Percentiles rank a stretch among this genome's conserved stretches.
phyloP scores from a whole-genome alignment of 2,113 vertebrate genomes.

The Calyptommatus sinebrachiatus region DNA sequence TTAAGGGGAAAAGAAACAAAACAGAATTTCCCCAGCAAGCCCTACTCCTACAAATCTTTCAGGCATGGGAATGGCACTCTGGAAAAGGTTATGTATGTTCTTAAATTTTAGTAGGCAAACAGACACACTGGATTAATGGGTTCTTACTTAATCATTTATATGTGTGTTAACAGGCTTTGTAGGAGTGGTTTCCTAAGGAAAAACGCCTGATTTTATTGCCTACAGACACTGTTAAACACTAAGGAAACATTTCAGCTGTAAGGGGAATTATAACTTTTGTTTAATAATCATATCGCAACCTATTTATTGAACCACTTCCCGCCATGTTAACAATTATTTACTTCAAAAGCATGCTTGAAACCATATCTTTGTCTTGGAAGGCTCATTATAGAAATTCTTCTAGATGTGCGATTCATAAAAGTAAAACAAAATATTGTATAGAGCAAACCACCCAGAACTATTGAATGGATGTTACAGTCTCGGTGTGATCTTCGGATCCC shows the following conservation, averaged over 20 bases:
- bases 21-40: not conserved
- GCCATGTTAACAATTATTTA: not conserved
- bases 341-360: not conserved
- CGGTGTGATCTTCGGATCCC: conserved; percentile 14
- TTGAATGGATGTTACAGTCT: not conserved
- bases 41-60: not conserved
- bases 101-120: not conserved
- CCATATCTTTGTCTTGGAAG: conserved; percentile 27
- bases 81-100: not conserved
- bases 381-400: not conserved
- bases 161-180: conserved; percentile 4
- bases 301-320: not conserved
- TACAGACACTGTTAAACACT: not conserved
- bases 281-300: not conserved
- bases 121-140: not conserved
- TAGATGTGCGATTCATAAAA: conserved; percentile 9
- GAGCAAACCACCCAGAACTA: conserved; percentile 13
- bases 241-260: conserved; percentile 25
- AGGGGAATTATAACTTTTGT: not conserved
- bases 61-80: not conserved
- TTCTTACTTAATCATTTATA: not conserved
- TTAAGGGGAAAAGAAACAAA: not conserved
- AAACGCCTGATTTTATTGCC: not conserved
- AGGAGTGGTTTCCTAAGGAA: conserved; percentile 10
- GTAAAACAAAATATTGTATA: not conserved